Base-by-base conservation (phyloP, 2,888 invertebrate species). In the Mellilla xanthometata region DNA sequence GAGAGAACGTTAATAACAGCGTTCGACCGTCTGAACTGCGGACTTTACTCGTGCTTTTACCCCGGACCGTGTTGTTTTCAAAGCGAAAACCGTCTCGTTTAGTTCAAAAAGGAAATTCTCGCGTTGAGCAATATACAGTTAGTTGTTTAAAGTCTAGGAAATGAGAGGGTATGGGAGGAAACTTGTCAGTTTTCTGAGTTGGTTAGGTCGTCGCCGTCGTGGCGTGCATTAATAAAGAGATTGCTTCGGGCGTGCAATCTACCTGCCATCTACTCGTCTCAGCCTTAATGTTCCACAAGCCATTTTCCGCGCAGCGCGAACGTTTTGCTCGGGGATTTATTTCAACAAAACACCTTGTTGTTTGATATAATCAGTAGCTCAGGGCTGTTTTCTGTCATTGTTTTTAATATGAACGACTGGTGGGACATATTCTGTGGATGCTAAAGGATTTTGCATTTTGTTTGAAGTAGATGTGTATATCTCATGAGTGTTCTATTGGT, bases 41-140 rank as follows among this genome's bases (percentile, higher is more conserved):
- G 62, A 67, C 67, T 75, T 74, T 70, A 62, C 59, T 62, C 50
- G 24, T 29, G 32, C 24, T 28, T 13, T 57, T 32, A 27, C 35
- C n/a, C 10, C 26, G 54, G 56, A 51, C 57, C 60, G 54, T 72
- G 66, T 74, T 76, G 80, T 81, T 82, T 77, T 66, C 72, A 63
- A 68, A 65, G 72, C 72, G 67, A 63, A 78, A 80, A 76, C 70
- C 68, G 72, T 75, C 65, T 67, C 70, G 70, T 71, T 71, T 65
- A 62, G 66, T 66, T 62, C 63, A 63, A 76, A 72, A 75, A 68
- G 69, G 65, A 72, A 74, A 76, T 78, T 69, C 71, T 63, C 57
- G 63, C 73, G 75, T 74, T 74, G 65, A 62, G 74, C 58, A 72
- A 78, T 81, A 81, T 80, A 81, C 72, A 72, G 75, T 75, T 75